A percentile compares a stretch with the other conserved stretches of the same genome.
phyloP scores from a whole-genome alignment of 2,797 vertebrate genomes.

The Neosilurus mollespiculum region DNA sequence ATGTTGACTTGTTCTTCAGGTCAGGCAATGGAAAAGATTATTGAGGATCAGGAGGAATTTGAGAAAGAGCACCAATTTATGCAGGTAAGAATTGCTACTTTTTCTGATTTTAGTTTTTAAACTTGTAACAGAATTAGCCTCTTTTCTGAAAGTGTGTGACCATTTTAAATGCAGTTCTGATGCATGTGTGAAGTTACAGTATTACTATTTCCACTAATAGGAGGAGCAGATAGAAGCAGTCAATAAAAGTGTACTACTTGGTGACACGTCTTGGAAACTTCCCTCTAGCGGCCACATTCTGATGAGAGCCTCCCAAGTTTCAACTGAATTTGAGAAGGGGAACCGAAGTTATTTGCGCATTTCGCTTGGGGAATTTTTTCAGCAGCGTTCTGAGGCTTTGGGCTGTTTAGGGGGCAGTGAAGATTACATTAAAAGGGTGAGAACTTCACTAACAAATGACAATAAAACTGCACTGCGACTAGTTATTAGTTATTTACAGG shows the following conservation, averaged over 20 bases:
- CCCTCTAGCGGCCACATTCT: constrained; percentile 72
- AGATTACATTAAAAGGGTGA: constrained; percentile 83
- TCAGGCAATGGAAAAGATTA: constrained; percentile 84
- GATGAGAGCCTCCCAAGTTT: constrained; percentile 76
- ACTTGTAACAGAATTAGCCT: neutral
- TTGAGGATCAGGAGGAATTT: constrained; percentile 89
- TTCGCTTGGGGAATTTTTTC: constrained; percentile 92
- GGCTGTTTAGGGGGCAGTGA: constrained; percentile 83
- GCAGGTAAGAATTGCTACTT: constrained; percentile 74
- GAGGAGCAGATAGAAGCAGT: constrained; percentile 79
- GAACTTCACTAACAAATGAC: constrained; percentile 41
- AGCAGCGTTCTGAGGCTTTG: constrained; percentile 91
- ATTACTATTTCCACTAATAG: constrained; percentile 63
- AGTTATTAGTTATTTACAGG: neutral
- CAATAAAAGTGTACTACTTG: constrained; percentile 63
- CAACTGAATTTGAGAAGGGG: constrained; percentile 74
- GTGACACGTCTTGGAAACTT: constrained; percentile 82
- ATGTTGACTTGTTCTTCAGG: constrained; percentile 63
- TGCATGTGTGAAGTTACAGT: neutral
- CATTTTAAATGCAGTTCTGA: neutral
- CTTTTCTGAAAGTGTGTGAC: neutral
- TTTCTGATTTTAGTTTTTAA: neutral
- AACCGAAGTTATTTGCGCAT: constrained; percentile 87
- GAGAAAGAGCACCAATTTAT: constrained; percentile 88
- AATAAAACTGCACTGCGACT: neutral